These are phyloP conservation scores for Haliclona indistincta DNA, from an alignment of 37 sponge, comb jelly and placozoan species.

Conservation along the genomic window DNA sequence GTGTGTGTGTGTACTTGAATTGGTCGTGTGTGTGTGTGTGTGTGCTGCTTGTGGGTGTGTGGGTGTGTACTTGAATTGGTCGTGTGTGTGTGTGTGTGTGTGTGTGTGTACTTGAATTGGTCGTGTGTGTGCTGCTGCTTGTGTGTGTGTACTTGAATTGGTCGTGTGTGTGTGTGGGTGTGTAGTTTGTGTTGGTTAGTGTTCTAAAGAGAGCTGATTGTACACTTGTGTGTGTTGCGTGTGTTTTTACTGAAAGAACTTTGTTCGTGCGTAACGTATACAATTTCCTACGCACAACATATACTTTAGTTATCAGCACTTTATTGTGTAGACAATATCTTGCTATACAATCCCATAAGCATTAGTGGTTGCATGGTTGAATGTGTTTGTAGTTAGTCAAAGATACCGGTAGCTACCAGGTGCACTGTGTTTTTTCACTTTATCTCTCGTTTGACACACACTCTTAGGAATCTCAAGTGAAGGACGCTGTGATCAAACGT, in stretches of 20 bases:
- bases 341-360: background rate
- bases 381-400: background rate
- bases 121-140: background rate
- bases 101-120: background rate
- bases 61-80: background rate
- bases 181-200: background rate
- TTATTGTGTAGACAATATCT: too few relatives aligned
- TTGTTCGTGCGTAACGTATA: background rate
- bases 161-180: background rate
- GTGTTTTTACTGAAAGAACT: background rate
- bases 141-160: constrained; percentile 6
- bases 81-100: background rate
- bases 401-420: background rate
- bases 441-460: too few relatives aligned
- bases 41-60: background rate
- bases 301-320: too few relatives aligned
- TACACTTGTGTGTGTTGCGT: constrained; percentile 4
- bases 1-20: background rate
- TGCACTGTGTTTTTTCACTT: background rate
- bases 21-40: background rate
- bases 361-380: background rate
- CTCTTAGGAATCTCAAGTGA: constrained; percentile 81
- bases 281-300: too few relatives aligned
- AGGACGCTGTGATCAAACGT: constrained; percentile 66
- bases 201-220: too few relatives aligned